Base-by-base conservation (phyloP, 2,113 vertebrate genomes). In the Riparia riparia region DNA sequence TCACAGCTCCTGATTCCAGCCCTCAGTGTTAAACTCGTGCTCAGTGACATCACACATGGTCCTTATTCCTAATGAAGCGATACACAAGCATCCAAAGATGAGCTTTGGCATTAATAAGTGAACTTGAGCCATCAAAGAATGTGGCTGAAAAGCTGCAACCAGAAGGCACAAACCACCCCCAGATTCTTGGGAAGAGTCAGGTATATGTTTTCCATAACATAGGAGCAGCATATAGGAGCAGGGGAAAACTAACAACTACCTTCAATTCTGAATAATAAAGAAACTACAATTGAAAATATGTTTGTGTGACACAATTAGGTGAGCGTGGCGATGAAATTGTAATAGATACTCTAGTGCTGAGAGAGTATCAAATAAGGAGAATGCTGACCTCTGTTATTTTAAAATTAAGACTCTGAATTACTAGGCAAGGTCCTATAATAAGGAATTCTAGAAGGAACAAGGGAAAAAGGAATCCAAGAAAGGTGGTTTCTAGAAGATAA, bases 381-480 rank as follows among this genome's bases (percentile, higher is more conserved):
- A 71, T 29, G n/a, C 21, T 81, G 80, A 93, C 74, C 39, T 60
- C 47, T 41, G 16, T 74, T 65, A 19, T 44, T 90, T 90, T 78
- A 70, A 89, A 95, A 68, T 0, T 8, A 41, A 82, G 45, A 68
- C 19, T 17, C 28, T 15, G 8, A 64, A 79, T 76, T 79, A 72
- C 16, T 82, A 82, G 44, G 20, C 39, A 74, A 90, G 60, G 60
- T 68, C 72, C 69, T 91, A 68, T 7, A 42, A 24, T 29, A 81
- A 56, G 65, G 69, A 86, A 86, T 51, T 86, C 80, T 91, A 92
- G 60, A 89, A 92, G 80, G 80, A 93, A 60, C 20, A 86, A 70
- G 32, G 50, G 50, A 42, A 68, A 89, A 64, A 74, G n/a, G 76
- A 86, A 83, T 86, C 83, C 89, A 86, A 89, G 72, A 89, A 72